Evolutionary conservation across 1,140 invertebrate species (phyloP).

Genomic region (Drosophila littoralis): DNA sequence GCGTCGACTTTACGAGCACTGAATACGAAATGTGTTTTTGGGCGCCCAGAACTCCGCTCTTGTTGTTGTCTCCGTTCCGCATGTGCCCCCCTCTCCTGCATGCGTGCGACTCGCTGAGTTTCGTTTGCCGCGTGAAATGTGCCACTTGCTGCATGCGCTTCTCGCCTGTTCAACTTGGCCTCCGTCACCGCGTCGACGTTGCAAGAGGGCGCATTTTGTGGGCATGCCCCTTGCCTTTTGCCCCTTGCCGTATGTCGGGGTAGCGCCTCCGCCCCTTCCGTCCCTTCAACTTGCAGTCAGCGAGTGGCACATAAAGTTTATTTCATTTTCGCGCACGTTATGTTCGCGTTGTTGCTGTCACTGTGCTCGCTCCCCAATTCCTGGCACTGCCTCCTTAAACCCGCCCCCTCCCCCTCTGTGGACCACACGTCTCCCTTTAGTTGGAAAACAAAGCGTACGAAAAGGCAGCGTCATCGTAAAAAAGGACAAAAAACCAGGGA

Average conservation of each 20-base stretch:
- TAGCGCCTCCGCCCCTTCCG: too few relatives aligned
- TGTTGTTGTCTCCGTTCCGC: not conserved
- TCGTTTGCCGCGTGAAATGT: slow-evolving; percentile 74
- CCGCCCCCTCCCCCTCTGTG: not conserved
- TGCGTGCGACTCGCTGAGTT: slow-evolving; percentile 18
- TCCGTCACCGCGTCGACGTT: slow-evolving; percentile 71
- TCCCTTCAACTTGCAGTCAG: not conserved
- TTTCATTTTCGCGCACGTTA: slow-evolving; percentile 82
- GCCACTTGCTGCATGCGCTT: slow-evolving; percentile 78
- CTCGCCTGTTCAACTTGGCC: slow-evolving; percentile 81
- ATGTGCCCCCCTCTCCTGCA: not conserved
- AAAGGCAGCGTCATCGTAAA: slow-evolving; percentile 73
- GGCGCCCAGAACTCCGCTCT: slow-evolving; percentile 17
- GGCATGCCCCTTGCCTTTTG: slow-evolving; percentile 1
- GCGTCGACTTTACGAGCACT: slow-evolving; percentile 77
- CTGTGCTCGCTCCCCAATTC: not conserved
- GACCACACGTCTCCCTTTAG: not conserved
- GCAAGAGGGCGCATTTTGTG: slow-evolving; percentile 22
- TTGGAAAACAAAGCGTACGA: slow-evolving; percentile 66
- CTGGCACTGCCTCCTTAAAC: not conserved
- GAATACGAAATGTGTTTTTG: slow-evolving; percentile 80
- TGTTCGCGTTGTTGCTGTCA: slow-evolving; percentile 64
- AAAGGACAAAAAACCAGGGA: slow-evolving; percentile 40
- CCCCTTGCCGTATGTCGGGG: not conserved
- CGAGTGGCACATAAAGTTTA: slow-evolving; percentile 64